phyloP scores from a whole-genome alignment of 2,797 vertebrate species.

The Scarus forsteni region DNA sequence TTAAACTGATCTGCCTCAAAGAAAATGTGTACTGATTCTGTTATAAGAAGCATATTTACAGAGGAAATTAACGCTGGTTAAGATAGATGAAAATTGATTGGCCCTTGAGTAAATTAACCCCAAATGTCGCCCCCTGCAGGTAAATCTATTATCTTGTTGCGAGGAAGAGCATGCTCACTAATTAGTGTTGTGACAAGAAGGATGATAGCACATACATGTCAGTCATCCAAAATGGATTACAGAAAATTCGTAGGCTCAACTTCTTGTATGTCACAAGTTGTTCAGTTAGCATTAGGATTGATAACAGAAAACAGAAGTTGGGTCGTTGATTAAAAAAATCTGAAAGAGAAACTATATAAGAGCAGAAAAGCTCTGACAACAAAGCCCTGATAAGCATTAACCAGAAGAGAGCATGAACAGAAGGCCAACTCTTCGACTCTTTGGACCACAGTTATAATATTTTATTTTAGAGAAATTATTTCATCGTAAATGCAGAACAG shows the following conservation, averaged over 20 bases:
- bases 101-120: slow-evolving; percentile 11
- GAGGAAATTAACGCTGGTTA: slow-evolving; percentile 2
- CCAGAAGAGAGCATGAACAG: not conserved
- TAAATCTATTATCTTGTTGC: slow-evolving; percentile 38
- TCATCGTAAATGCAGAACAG: not conserved
- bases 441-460: not conserved
- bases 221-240: not conserved
- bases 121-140: slow-evolving; percentile 10
- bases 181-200: slow-evolving; percentile 29
- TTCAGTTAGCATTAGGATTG: too few species aligned
- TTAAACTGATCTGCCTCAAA: not conserved
- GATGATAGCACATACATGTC: not conserved
- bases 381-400: not conserved
- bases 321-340: not conserved
- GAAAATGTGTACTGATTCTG: not conserved
- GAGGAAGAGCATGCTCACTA: slow-evolving; percentile 22
- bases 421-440: not conserved
- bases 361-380: not conserved
- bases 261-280: too few species aligned
- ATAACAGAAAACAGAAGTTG: too few species aligned
- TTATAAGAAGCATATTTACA: not conserved
- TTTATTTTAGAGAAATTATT: not conserved
- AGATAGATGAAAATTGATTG: slow-evolving; percentile 18
- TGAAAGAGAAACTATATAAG: not conserved
- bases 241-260: not conserved